These are phyloP conservation scores for Tiphia femorata DNA, from an alignment of 2,888 invertebrate species.

Conservation along the genomic window DNA sequence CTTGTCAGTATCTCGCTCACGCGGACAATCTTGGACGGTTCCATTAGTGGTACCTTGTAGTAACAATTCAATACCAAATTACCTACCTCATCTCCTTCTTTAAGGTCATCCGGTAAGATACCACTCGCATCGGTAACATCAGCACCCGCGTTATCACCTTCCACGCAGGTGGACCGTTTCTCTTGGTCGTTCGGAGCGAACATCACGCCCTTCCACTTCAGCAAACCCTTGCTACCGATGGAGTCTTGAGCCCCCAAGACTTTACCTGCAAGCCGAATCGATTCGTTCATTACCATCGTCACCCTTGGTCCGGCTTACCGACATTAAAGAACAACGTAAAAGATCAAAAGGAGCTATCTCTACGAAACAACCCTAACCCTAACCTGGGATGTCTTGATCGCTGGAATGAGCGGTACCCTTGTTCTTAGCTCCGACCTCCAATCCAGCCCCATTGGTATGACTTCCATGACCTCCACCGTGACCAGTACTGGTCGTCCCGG, in stretches of 20 bases:
- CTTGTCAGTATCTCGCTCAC: too few species aligned
- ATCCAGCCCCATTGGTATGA: too few species aligned
- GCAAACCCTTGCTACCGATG: constrained; percentile 73
- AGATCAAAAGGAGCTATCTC: too few species aligned
- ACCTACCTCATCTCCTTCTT: constrained; percentile 58
- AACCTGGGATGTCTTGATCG: constrained; percentile 69
- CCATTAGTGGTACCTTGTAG: too few species aligned
- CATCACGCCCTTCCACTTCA: constrained; percentile 84
- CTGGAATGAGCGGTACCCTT: constrained; percentile 64
- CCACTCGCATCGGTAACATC: constrained; percentile 49
- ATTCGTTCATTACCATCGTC: too few species aligned
- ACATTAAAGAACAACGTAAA: too few species aligned
- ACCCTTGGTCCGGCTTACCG: too few species aligned
- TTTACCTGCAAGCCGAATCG: constrained; percentile 57
- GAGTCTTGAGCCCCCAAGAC: constrained; percentile 64
- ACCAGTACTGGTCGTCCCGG: too few species aligned
- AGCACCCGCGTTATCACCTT: constrained; percentile 61
- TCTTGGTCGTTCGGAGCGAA: constrained; percentile 77
- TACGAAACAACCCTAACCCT: too few species aligned
- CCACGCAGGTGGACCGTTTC: constrained; percentile 37
- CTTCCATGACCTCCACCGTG: too few species aligned
- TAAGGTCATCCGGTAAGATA: too few species aligned
- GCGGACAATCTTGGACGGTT: too few species aligned
- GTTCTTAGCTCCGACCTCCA: constrained; percentile 48
- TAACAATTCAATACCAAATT: neutral